Percentiles rank a stretch among this genome's conserved stretches.
phyloP scores from a whole-genome alignment of 2,888 invertebrate genomes.

The Steromphala cineraria region DNA sequence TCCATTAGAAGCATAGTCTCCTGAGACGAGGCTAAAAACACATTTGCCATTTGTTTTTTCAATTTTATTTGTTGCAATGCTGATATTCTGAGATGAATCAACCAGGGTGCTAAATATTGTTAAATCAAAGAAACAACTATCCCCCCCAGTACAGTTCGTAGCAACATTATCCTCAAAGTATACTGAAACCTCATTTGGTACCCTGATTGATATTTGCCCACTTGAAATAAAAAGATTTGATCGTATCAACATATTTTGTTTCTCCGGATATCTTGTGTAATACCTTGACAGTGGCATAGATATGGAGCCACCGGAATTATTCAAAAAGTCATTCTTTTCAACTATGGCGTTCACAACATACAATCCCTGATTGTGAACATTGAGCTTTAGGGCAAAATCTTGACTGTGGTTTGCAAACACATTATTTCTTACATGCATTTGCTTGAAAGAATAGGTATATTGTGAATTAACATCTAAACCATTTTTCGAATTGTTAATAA shows the following conservation, averaged over 20 bases:
- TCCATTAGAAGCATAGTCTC: slow-evolving; percentile 16
- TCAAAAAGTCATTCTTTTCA: neutral
- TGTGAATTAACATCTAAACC: neutral
- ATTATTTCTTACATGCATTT: neutral
- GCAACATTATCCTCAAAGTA: slow-evolving; percentile 33
- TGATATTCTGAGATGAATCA: neutral
- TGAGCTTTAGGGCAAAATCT: neutral
- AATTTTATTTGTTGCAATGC: slow-evolving; percentile 36
- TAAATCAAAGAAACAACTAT: slow-evolving; percentile 27
- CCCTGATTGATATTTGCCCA: slow-evolving; percentile 6
- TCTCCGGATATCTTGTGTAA: neutral
- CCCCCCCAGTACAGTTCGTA: neutral
- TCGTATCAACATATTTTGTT: neutral
- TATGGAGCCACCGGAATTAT: neutral
- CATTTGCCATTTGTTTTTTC: slow-evolving; percentile 23
- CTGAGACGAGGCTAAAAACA: slow-evolving; percentile 20
- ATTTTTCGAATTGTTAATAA: neutral
- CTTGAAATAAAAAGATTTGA: neutral
- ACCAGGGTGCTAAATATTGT: neutral
- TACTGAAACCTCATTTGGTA: slow-evolving; percentile 4
- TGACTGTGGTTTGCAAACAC: neutral
- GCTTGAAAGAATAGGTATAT: neutral
- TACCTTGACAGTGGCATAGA: no score
- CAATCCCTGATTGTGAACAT: no score
- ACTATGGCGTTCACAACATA: neutral